Percentiles rank a stretch among this genome's conserved stretches.
These are phyloP conservation scores for Nomada flava DNA, from an alignment of 2,888 invertebrate species.

Conservation along the genomic window DNA sequence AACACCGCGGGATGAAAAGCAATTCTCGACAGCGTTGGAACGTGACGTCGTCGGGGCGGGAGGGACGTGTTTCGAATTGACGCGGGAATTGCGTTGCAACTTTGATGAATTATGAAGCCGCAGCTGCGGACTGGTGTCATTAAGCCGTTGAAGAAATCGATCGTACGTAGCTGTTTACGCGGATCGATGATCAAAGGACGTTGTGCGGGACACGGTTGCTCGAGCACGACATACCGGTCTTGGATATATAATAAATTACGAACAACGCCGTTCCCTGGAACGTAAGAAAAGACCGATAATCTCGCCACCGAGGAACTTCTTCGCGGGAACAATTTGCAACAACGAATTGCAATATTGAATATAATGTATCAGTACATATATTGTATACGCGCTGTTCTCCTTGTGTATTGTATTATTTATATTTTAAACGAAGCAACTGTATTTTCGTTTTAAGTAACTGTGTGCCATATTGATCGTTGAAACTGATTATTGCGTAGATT, in stretches of 20 bases:
- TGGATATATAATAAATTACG: not conserved
- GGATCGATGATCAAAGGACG: constrained; percentile 27
- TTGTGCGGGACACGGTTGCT: not conserved
- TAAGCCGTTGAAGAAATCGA: not conserved
- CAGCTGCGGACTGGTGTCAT: not conserved
- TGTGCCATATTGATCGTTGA: constrained; percentile 42
- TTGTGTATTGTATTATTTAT: constrained; percentile 14
- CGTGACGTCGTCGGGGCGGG: not conserved
- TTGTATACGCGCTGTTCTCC: not conserved
- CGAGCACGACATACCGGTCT: too few species aligned
- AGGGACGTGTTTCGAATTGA: constrained; percentile 1
- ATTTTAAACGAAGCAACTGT: constrained; percentile 8
- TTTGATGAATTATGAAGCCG: constrained; percentile 3
- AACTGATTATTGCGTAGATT: not conserved
- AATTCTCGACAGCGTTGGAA: not conserved
- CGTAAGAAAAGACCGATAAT: not conserved
- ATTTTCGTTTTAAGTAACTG: not conserved
- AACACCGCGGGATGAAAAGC: too few species aligned
- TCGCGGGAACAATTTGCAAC: not conserved
- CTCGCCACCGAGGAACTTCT: not conserved
- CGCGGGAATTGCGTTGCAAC: not conserved
- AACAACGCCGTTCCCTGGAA: too few species aligned
- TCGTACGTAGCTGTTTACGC: constrained; percentile 20
- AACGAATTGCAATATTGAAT: not conserved
- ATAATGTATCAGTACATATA: not conserved